phyloP scores from a whole-genome alignment of 2,797 vertebrate species.

The Pteronotus mesoamericanus region DNA sequence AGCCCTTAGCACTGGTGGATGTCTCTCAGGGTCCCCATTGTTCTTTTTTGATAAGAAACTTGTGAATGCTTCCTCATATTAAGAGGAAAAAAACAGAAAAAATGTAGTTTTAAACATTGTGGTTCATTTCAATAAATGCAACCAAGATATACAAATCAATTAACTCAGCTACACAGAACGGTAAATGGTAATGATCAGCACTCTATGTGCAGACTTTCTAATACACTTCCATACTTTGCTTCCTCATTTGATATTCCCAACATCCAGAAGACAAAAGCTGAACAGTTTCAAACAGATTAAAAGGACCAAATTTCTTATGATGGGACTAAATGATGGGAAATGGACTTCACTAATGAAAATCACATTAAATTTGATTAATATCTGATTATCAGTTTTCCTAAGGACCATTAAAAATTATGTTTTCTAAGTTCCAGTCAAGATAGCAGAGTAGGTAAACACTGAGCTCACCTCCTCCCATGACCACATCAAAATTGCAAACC shows the following conservation, averaged over 20 bases:
- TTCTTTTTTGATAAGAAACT: not conserved
- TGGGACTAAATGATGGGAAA: not conserved
- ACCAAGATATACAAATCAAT: not conserved
- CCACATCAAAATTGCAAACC: not conserved
- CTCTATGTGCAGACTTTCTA: not conserved
- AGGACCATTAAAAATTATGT: not conserved
- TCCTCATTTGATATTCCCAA: not conserved
- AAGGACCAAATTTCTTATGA: not conserved
- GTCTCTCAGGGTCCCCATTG: not conserved
- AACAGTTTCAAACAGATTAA: not conserved
- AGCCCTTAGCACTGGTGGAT: not conserved
- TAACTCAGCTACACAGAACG: not conserved
- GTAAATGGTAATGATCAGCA: not conserved
- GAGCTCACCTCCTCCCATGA: not conserved
- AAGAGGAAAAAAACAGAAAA: not conserved
- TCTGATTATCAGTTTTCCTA: not conserved
- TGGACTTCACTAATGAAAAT: slow-evolving; percentile 3
- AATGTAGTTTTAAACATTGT: not conserved
- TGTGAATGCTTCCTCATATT: not conserved
- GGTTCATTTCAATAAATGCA: not conserved
- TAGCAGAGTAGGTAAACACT: not conserved
- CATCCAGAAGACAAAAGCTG: not conserved
- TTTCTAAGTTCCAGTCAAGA: not conserved
- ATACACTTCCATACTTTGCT: not conserved
- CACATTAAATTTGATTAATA: not conserved